Evolutionary conservation across 2,797 vertebrate genomes (phyloP), one percentile per base, ranked within the genome.

Genomic region (Tauraco hartlaubi): DNA sequence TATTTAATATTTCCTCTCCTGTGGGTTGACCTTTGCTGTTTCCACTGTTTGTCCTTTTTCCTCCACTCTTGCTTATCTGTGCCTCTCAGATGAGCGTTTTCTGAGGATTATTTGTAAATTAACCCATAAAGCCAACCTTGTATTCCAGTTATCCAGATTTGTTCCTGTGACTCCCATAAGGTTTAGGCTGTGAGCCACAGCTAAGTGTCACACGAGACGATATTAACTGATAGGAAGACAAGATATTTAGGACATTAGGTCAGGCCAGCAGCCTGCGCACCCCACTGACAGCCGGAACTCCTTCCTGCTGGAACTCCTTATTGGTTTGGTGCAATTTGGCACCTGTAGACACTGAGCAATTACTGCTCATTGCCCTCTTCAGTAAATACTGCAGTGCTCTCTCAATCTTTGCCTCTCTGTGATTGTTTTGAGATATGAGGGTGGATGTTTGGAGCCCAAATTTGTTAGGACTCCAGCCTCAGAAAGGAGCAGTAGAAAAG

Each of bases 201-300:
- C 44, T 39, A 33, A 39, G 49, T 59, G 61, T 77, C 87, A 77
- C 72, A 31, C 2, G 2, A 74, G 72, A 49, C 80, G 72, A 12
- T 74, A 54, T 61, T 71, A 91, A 85, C 1, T 92, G 87, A 80
- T 90, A 88, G 44, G 78, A 90, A 80, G 44, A 74, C 3, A 7
- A 78, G 39, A 29, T 95, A 94, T 92, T 90, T 85, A 90, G 93
- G 90, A 80, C 85, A 75, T 51, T 9, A 37, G 72, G 75, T 85
- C 90, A 93, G 51, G 63, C 29, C 71, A 92, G 67, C 37, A 76
- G 68, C 68, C 41, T 66, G 78, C 85, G 29, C 35, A 25, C 14
- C 29, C 31, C 16, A 6, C 3, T 9, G 15, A 25, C 17, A 48
- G 78, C 28, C 2, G 1, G 54, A 58, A 84, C 84, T 85, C 26